Evolutionary conservation across 1,140 invertebrate genomes (phyloP).

Genomic region (Diuraphis noxia): DNA sequence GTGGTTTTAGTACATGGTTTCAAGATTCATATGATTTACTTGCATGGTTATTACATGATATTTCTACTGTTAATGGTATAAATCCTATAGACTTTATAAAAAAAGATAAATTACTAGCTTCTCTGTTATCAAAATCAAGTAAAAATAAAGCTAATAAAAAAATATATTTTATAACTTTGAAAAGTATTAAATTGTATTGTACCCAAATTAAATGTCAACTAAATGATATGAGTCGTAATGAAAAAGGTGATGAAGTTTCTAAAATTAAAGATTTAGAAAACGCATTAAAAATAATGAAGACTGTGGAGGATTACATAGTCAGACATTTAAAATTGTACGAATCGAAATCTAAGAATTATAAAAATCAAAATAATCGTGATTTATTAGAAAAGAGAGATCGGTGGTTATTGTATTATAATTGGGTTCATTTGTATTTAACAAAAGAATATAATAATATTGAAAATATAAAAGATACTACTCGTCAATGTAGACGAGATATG

Average conservation of each 20-base stretch:
- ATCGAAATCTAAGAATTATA: not conserved
- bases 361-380: not conserved
- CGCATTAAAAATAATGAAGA: not conserved
- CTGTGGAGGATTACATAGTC: not conserved
- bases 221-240: not conserved
- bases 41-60: constrained; percentile 24
- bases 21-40: constrained; percentile 37
- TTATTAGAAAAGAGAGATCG: not conserved
- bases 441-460: not conserved
- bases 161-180: constrained; percentile 14
- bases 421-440: constrained; percentile 20
- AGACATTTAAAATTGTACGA: constrained; percentile 24
- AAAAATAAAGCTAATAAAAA: not conserved
- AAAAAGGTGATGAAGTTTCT: not conserved
- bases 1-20: constrained; percentile 21
- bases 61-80: not conserved
- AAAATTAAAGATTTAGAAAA: not conserved
- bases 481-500: constrained; percentile 18
- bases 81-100: constrained; percentile 36
- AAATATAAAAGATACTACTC: not conserved
- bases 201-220: not conserved
- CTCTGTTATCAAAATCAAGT: not conserved
- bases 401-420: constrained; percentile 47
- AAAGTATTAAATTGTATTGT: constrained; percentile 24
- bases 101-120: not conserved